Evolutionary conservation across 2,113 vertebrate genomes (phyloP).

Genomic region (Epinephelus fuscoguttatus): DNA sequence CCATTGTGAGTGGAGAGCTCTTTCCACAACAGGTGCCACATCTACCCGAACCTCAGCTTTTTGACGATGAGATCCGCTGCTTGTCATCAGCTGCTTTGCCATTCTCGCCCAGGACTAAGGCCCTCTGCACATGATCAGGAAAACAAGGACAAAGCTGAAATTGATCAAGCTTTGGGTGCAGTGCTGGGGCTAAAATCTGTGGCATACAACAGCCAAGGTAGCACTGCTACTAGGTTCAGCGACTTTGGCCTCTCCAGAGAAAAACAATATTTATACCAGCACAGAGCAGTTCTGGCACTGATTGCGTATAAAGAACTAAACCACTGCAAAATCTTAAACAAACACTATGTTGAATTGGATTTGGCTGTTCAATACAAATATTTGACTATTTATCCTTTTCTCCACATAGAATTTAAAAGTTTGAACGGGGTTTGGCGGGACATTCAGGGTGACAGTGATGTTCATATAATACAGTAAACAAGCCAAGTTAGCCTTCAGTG

Average conservation of each 20-base stretch:
- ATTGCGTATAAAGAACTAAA: not conserved
- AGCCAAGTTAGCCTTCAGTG: too few species aligned
- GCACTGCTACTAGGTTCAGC: not conserved
- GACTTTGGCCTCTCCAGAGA: not conserved
- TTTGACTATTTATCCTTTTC: too few species aligned
- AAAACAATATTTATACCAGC: not conserved
- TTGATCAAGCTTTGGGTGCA: not conserved
- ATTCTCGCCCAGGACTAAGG: conserved; percentile 5
- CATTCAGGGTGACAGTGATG: too few species aligned
- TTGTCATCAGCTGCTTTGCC: conserved; percentile 7
- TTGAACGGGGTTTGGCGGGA: too few species aligned
- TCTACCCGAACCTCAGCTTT: conserved; percentile 17
- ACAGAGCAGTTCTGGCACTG: not conserved
- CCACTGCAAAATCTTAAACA: too few species aligned
- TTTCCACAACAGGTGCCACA: conserved; percentile 40
- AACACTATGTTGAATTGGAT: too few species aligned
- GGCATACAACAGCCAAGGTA: not conserved
- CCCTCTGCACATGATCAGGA: conserved; percentile 7
- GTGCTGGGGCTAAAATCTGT: not conserved
- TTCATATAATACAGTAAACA: too few species aligned
- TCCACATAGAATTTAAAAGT: too few species aligned
- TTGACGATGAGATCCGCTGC: not conserved
- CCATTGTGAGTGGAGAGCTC: conserved; percentile 28
- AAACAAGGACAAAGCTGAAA: too few species aligned
- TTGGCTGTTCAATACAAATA: too few species aligned